Conservation (phyloP, 2,797 vertebrate species). For the Sebastes reedi region DNA sequence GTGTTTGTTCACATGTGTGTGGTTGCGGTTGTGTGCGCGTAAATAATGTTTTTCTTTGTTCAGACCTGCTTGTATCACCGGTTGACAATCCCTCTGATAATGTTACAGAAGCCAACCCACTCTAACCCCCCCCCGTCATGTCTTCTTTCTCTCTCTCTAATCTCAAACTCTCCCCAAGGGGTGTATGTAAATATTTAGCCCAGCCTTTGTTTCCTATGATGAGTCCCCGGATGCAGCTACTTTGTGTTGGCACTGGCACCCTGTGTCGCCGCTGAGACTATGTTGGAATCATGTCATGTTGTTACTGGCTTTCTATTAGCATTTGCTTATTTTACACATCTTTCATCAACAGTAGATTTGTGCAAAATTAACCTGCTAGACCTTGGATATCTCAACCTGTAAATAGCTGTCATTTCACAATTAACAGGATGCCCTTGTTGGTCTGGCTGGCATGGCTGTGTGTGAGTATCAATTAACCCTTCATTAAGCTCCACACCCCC, state of each 20-base stretch:
- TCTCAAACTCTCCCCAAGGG: constrained; percentile 60
- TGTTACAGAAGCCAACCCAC: constrained; percentile 49
- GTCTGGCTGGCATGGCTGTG: not conserved
- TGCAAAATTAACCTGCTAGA: not conserved
- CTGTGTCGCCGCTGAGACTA: constrained; percentile 19
- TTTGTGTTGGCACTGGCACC: constrained; percentile 9
- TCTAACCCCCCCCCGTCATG: not conserved
- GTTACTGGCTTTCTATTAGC: not conserved
- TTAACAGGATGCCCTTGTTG: not conserved
- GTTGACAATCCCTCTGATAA: constrained; percentile 74
- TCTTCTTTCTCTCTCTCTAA: constrained; percentile 48
- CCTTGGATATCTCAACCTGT: not conserved
- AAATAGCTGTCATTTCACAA: not conserved
- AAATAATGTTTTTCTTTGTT: constrained; percentile 64
- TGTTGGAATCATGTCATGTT: constrained; percentile 4
- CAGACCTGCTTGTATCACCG: constrained; percentile 60
- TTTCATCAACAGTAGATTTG: not conserved
- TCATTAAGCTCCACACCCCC: not conserved
- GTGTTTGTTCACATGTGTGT: constrained; percentile 39
- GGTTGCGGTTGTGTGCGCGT: constrained; percentile 16
- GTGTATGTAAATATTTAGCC: constrained; percentile 69
- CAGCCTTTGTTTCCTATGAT: constrained; percentile 53
- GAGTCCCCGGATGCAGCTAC: constrained; percentile 39
- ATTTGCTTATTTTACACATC: not conserved
- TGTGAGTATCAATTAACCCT: not conserved